Evolutionary conservation across 2,888 invertebrate genomes (phyloP).

Genomic region (Clepsis dumicolana): DNA sequence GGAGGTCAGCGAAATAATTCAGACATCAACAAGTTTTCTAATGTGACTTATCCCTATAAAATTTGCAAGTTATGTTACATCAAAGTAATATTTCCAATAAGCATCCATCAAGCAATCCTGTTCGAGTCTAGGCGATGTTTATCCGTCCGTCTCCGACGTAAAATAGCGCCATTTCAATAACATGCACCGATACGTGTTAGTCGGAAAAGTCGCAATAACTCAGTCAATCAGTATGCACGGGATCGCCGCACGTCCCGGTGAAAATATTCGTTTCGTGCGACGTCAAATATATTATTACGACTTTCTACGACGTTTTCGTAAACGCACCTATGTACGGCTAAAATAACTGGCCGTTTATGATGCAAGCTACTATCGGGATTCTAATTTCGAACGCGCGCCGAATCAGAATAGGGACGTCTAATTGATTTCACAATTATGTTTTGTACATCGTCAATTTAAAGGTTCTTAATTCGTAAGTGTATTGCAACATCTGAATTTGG

Average conservation of each 20-base stretch:
- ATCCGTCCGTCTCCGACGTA: conserved; percentile 32
- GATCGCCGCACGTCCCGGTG: conserved; percentile 70
- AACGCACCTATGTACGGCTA: conserved; percentile 57
- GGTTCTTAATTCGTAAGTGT: conserved; percentile 31
- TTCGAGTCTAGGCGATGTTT: conserved; percentile 24
- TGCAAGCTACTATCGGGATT: conserved; percentile 36
- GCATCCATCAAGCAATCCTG: conserved; percentile 20
- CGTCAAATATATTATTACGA: conserved; percentile 71
- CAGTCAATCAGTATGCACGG: conserved; percentile 73
- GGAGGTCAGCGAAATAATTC: background rate
- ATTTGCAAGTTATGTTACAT: background rate
- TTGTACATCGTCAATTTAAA: conserved; percentile 40
- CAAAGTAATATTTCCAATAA: conserved; percentile 1
- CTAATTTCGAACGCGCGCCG: conserved; percentile 31
- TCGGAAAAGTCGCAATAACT: conserved; percentile 59
- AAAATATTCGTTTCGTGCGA: conserved; percentile 73
- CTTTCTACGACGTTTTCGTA: conserved; percentile 77
- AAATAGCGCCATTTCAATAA: conserved; percentile 42
- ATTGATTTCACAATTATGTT: conserved; percentile 68
- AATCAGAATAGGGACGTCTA: conserved; percentile 54
- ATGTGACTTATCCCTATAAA: background rate
- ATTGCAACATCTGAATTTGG: background rate
- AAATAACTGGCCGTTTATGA: conserved; percentile 50
- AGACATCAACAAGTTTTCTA: background rate
- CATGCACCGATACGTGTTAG: conserved; percentile 37